These are phyloP conservation scores for Perca schrenkii DNA, from an alignment of 2,113 vertebrate genomes.

Conservation along the genomic window DNA sequence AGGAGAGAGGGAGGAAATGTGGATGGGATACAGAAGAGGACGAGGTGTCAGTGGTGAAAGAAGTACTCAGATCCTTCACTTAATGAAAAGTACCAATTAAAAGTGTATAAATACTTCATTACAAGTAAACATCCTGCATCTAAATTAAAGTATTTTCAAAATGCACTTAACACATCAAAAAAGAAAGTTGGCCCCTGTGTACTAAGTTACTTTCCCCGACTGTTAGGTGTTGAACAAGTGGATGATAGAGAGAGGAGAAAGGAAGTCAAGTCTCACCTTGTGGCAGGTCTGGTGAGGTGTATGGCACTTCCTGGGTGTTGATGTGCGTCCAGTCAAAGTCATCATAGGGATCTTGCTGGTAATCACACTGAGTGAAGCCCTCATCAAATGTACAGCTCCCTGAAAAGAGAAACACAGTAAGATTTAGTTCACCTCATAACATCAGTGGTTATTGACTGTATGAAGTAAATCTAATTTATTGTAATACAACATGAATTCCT, in stretches of 20 bases:
- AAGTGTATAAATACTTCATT: neutral
- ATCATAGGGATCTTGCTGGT: constrained; percentile 95
- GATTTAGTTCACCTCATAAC: neutral
- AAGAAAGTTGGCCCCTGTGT: neutral
- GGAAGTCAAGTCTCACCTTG: constrained; percentile 87
- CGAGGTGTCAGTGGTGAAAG: neutral
- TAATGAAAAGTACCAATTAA: neutral
- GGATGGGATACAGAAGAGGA: constrained; percentile 16
- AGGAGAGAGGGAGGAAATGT: constrained; percentile 61
- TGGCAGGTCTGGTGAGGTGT: constrained; percentile 93
- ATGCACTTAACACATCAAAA: neutral
- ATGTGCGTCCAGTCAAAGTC: constrained; percentile 98
- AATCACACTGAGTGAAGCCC: constrained; percentile 94
- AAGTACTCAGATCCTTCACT: neutral
- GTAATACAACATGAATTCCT: neutral
- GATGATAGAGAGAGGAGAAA: neutral
- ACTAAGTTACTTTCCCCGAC: neutral
- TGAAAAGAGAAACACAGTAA: constrained; percentile 66
- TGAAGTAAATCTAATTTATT: neutral
- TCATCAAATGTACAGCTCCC: constrained; percentile 96
- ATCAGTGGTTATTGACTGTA: neutral
- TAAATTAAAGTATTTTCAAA: constrained; percentile 14
- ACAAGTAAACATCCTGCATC: neutral
- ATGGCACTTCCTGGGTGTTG: constrained; percentile 93
- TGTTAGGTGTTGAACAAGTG: neutral